Percentiles rank a stretch among this genome's conserved stretches.
These are phyloP conservation scores for Nowickia ferox DNA, from an alignment of 2,888 invertebrate genomes.

Conservation along the genomic window DNA sequence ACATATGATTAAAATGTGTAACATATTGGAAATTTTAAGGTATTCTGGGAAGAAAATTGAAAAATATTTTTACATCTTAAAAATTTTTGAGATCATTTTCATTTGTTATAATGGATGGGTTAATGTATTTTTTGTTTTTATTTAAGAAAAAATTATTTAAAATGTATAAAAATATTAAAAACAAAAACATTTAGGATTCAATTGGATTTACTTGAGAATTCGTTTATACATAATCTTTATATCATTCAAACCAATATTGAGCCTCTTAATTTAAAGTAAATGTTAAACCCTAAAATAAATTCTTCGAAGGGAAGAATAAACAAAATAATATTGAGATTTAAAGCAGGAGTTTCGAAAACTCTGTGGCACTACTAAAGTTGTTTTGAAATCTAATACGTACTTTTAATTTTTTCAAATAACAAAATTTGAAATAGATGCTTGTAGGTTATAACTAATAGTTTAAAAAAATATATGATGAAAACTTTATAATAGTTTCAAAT, in stretches of 20 bases:
- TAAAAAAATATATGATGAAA: too few species aligned
- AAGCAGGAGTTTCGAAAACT: background rate
- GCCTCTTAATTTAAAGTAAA: constrained; percentile 51
- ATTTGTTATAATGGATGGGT: constrained; percentile 66
- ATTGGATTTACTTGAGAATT: constrained; percentile 5
- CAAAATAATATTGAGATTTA: constrained; percentile 12
- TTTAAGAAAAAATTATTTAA: constrained; percentile 60
- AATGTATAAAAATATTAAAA: background rate
- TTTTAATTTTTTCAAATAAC: too few species aligned
- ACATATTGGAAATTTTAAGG: constrained; percentile 61
- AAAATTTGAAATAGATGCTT: too few species aligned
- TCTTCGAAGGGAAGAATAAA: background rate
- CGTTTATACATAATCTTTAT: constrained; percentile 29
- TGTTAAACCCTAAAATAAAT: constrained; percentile 15
- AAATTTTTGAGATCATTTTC: constrained; percentile 70
- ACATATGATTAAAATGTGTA: background rate
- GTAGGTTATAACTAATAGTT: too few species aligned
- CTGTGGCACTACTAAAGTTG: background rate
- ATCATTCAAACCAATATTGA: constrained; percentile 33
- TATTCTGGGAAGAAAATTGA: constrained; percentile 5
- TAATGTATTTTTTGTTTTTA: constrained; percentile 53
- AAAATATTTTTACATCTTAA: constrained; percentile 55
- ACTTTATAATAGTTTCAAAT: too few species aligned
- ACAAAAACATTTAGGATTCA: constrained; percentile 9
- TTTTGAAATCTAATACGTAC: too few species aligned